Evolutionary conservation across 92 coral and sea anemone genomes (phyloP), one percentile per base, ranked within the genome.

Genomic region (Umimayanthus kanabou): DNA sequence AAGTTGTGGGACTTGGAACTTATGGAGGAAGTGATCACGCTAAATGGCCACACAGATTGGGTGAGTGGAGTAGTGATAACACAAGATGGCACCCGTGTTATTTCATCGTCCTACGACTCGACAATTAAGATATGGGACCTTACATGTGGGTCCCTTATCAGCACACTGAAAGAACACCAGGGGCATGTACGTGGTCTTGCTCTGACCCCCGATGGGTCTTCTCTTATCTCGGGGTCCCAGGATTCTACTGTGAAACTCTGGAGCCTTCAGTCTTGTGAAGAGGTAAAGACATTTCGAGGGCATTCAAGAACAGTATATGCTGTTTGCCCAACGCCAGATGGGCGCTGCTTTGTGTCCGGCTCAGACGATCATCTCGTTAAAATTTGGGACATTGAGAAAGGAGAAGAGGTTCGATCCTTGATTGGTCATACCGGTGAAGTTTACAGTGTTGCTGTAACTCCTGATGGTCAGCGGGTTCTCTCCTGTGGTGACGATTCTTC

Each of bases 161-260:
- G 66, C 71, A 85, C 88, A 20, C 55, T 92, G 39, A 28, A 11
- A 18, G 92, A 88, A 4, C 94, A 92, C 81, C 66, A 92, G 16
- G 94, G 94, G 18, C 92, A 92, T 70, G 92, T 92, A 15, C 84
- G 94, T 47, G 92, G 90, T 39, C 76, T 92, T 65, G 89, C 92
- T 69, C 18, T 88, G 72, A 89, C 92, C 20, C 80, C 84, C 20
- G 85, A 92, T 70, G 94, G 92, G 14, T 55, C 65, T 8, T 83
- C 71, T 49, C 57, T 92, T 26, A 88, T 81, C 16, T 89, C 94
- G 30, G 90, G 86, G 15, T 92, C 94, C 37, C 92, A 79, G 61
- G 94, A 92, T 76, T 64, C 77, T 55, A 89, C 94, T 29, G 85
- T 92, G 64, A 92, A 89, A 71, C 74, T 89, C 30, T 92, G 94